Evolutionary conservation across 2,113 vertebrate genomes (phyloP).

Genomic region (Nesogale talazaci): DNA sequence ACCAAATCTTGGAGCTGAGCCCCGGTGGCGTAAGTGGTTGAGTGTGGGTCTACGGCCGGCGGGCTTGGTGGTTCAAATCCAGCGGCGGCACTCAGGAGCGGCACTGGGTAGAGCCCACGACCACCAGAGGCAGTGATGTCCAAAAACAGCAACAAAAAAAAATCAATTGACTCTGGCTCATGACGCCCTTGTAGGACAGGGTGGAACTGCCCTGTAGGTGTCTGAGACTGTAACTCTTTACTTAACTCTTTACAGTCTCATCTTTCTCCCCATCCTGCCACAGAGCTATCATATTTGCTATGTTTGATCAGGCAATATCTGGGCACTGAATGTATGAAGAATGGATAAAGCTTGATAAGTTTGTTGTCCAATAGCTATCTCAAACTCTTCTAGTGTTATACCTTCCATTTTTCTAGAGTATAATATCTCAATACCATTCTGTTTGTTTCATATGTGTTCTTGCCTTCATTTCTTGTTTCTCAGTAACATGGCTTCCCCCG

Average conservation of each 20-base stretch:
- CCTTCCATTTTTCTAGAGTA: not conserved
- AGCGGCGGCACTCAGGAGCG: no score
- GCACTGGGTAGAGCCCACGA: no score
- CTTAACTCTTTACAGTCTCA: no score
- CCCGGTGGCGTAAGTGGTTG: no score
- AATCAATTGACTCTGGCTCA: no score
- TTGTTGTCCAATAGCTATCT: not conserved
- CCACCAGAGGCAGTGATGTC: no score
- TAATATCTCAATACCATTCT: not conserved
- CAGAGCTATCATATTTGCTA: not conserved
- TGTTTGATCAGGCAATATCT: not conserved
- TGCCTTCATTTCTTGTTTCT: not conserved
- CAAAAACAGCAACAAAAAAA: no score
- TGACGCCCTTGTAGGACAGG: not conserved
- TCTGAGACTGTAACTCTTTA: no score
- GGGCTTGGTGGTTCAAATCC: no score
- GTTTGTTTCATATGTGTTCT: not conserved
- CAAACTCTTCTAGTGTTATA: not conserved
- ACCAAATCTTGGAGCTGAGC: no score
- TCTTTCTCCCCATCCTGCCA: not conserved
- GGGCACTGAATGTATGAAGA: not conserved
- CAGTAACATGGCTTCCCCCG: not conserved
- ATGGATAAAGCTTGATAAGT: not conserved
- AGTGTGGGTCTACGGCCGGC: no score
- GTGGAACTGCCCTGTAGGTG: not conserved